Base-by-base conservation (phyloP, 2,888 invertebrate genomes). In the Drosophila borborema region DNA sequence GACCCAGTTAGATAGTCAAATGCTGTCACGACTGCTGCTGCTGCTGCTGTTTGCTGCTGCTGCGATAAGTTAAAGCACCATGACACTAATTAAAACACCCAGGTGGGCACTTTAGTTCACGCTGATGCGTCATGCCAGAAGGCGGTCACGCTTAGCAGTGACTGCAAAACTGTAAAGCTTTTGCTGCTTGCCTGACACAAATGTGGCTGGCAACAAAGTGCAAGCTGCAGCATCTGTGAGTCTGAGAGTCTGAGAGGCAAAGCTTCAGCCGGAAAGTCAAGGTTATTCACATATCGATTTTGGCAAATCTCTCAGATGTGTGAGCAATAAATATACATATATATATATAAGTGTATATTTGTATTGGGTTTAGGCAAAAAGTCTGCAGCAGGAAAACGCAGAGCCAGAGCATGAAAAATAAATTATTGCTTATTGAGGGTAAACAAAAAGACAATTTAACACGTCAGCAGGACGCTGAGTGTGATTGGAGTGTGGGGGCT, bases 381-480 rank as follows among this genome's bases (percentile, higher is more conserved):
- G 43, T 79, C 72, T 76, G 72, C 74, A 74, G 14, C 41, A 56
- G 54, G 49, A 63, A 71, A 75, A 83, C 77, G 89, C 80, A 88
- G 72, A 74, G 80, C 64, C 16, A 84, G 80, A 83, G 87, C 83
- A 89, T 85, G 85, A 85, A 89, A 90, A 89, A 90, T 90, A 90
- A 89, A 89, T 89, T 85, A 89, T 87, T 76, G 82, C 87, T 84
- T 87, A 89, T 89, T 87, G 89, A 65, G 87, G 82, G 90, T 85
- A 83, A 85, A 87, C 80, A 87, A 86, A 89, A 89, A 84, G 86
- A 89, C 86, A 82, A 90, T 90, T 90, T 90, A 89, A 89, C 89
- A 89, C 89, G 89, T 89, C 89, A 89, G 89, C 90, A 89, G 86
- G 87, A 89, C 77, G 65, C 65, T 80, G 79, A 74, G 89, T 86